Conservation (phyloP, 2,888 invertebrate species). For the Rhingia campestris region DNA sequence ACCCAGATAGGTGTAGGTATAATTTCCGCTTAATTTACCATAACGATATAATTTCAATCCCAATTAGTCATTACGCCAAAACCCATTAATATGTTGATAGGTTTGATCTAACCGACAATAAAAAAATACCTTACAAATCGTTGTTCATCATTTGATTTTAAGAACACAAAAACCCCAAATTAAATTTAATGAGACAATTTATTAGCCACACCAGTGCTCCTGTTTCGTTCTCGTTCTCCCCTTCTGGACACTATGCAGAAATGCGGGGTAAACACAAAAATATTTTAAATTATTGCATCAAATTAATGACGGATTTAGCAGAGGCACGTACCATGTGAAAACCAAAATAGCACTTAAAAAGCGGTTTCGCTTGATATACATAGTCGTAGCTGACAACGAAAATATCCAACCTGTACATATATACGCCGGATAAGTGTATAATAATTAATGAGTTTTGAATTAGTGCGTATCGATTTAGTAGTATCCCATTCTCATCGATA, state of each 20-base stretch:
- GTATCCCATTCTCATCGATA: slow-evolving; percentile 38
- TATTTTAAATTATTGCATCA: slow-evolving; percentile 59
- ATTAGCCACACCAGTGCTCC: slow-evolving; percentile 22
- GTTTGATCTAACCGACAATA: neutral
- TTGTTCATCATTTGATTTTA: too few species aligned
- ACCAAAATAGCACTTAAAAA: slow-evolving; percentile 63
- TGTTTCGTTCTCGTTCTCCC: neutral
- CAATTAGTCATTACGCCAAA: too few species aligned
- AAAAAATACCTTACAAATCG: neutral
- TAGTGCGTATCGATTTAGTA: slow-evolving; percentile 47
- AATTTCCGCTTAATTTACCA: too few species aligned
- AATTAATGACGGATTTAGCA: slow-evolving; percentile 62
- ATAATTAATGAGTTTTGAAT: slow-evolving; percentile 67
- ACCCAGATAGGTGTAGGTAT: too few species aligned
- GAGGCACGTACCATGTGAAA: slow-evolving; percentile 49
- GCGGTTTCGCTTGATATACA: slow-evolving; percentile 10
- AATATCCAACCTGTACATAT: neutral
- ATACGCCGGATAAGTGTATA: slow-evolving; percentile 41
- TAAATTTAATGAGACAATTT: slow-evolving; percentile 50
- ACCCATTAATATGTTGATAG: too few species aligned
- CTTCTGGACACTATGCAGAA: neutral
- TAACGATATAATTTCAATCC: too few species aligned
- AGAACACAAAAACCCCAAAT: neutral
- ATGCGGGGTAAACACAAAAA: slow-evolving; percentile 17
- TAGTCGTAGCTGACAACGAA: slow-evolving; percentile 24